Conservation (phyloP, 2,888 invertebrate genomes). For the Nymphalis c-album region DNA sequence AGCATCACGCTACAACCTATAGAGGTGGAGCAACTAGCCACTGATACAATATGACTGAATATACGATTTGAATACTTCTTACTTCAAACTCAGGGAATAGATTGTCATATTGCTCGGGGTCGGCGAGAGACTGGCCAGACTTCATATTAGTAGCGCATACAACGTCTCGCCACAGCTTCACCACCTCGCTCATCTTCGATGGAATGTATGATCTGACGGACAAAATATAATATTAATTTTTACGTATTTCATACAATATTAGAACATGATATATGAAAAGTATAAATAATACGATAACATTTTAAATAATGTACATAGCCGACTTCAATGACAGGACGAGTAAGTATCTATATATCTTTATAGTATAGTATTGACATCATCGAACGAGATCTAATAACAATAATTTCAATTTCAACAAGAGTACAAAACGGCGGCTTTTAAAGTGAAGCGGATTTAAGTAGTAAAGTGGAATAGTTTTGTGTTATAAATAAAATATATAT, state of each 20-base stretch:
- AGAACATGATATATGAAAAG: background rate
- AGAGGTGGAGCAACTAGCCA: background rate
- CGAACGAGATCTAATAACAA: no score
- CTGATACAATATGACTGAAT: background rate
- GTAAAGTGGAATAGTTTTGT: no score
- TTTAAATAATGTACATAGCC: no score
- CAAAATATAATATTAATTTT: background rate
- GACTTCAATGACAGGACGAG: no score
- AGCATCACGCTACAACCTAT: no score
- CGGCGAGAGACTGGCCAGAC: conserved; percentile 96
- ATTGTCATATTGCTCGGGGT: conserved; percentile 97
- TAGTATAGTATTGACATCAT: no score
- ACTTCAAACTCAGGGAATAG: conserved; percentile 89
- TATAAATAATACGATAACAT: no score
- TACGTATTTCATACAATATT: background rate
- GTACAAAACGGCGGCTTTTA: no score
- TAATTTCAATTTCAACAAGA: no score
- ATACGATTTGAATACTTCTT: conserved; percentile 30
- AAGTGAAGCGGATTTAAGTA: no score
- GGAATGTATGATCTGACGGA: conserved; percentile 92
- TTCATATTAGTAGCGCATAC: conserved; percentile 91
- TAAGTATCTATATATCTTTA: no score
- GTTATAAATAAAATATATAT: no score
- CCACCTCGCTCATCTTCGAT: conserved; percentile 92
- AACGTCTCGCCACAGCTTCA: conserved; percentile 93